Conservation (phyloP, 2,113 vertebrate species). For the Pristiophorus japonicus region DNA sequence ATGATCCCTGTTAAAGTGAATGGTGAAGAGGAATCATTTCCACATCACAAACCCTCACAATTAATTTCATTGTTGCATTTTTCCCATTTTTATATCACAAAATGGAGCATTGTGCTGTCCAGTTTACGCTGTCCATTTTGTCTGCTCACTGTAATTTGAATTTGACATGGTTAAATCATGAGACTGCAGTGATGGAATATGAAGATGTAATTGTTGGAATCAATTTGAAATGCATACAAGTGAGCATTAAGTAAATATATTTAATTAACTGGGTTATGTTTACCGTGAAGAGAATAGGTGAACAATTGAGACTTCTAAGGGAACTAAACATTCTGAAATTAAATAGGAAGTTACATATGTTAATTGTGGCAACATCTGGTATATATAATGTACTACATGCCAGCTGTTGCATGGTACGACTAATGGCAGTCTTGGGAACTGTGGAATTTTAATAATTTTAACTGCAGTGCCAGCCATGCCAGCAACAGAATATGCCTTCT, state of each 20-base stretch:
- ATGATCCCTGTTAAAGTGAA: not conserved
- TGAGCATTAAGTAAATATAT: not conserved
- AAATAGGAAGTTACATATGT: constrained; percentile 26
- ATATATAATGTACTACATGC: not conserved
- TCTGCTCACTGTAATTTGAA: not conserved
- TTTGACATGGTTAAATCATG: not conserved
- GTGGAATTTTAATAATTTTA: constrained; percentile 19
- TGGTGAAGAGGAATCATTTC: not conserved
- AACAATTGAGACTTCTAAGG: constrained; percentile 18
- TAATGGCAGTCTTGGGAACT: constrained; percentile 29
- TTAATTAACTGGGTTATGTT: constrained; percentile 26
- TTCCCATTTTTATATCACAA: not conserved
- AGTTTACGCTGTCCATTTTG: not conserved
- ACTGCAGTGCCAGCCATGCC: constrained; percentile 7
- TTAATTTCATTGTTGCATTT: not conserved
- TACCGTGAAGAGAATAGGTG: not conserved
- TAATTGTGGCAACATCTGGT: constrained; percentile 24
- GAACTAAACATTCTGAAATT: constrained; percentile 29
- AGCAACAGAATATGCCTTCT: constrained; percentile 13
- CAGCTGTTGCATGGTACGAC: constrained; percentile 8
- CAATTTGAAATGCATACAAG: constrained; percentile 20
- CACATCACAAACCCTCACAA: not conserved
- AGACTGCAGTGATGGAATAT: not conserved
- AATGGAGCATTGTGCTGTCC: constrained; percentile 4
- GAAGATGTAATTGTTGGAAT: not conserved